These are phyloP conservation scores for Megatriorchis doriae DNA, from an alignment of 2,113 vertebrate genomes.

Conservation along the genomic window DNA sequence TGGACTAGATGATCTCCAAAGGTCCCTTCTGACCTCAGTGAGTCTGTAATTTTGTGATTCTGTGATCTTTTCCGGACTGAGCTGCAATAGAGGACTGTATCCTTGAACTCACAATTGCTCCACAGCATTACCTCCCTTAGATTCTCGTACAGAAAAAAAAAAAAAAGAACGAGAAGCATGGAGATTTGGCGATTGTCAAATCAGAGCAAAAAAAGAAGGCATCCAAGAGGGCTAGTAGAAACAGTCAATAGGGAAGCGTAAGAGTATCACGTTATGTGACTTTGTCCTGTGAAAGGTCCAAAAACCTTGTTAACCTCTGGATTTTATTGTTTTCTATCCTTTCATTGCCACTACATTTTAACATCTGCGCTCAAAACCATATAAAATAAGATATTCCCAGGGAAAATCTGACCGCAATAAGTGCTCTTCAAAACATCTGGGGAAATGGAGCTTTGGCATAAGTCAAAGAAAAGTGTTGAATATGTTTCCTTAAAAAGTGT, in stretches of 20 bases:
- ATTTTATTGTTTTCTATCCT: neutral
- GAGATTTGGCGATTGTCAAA: neutral
- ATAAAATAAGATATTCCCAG: neutral
- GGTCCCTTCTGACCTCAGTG: neutral
- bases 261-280: neutral
- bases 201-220: neutral
- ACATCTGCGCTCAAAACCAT: neutral
- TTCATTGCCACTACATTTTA: neutral
- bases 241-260: neutral
- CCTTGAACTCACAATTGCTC: neutral
- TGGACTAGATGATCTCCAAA: neutral
- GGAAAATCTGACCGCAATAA: neutral
- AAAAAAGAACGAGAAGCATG: neutral
- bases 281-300: neutral
- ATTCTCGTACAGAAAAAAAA: neutral
- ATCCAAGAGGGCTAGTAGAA: neutral
- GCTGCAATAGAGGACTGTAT: neutral
- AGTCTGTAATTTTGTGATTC: neutral
- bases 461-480: neutral
- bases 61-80: neutral
- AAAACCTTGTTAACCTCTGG: neutral
- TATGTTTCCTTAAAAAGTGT: fast-evolving
- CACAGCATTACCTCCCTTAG: neutral
- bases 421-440: neutral
- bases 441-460: neutral